These are phyloP conservation scores for Catharus minimus DNA, from an alignment of 2,113 vertebrate genomes.

Conservation along the genomic window DNA sequence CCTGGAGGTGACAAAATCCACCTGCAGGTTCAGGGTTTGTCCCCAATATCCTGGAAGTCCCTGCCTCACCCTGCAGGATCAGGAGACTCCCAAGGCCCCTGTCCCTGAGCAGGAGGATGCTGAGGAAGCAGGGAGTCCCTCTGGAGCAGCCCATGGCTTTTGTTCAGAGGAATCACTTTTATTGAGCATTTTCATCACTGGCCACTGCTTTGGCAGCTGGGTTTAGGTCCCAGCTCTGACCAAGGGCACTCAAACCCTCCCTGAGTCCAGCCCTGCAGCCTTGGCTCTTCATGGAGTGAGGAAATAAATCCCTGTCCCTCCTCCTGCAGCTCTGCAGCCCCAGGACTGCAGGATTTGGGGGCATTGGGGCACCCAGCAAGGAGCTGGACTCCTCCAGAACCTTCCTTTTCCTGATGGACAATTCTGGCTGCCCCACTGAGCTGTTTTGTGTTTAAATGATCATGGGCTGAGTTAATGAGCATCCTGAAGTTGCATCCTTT, in stretches of 20 bases:
- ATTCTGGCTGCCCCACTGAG: background rate
- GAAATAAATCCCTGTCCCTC: accelerated
- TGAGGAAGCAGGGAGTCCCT: background rate
- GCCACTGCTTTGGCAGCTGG: background rate
- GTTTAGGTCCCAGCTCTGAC: background rate
- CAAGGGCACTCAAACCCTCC: background rate
- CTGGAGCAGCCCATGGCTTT: accelerated
- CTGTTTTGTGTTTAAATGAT: background rate
- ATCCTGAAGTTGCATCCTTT: background rate
- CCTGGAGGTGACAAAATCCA: background rate
- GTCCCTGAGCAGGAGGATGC: background rate
- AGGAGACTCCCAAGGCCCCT: background rate
- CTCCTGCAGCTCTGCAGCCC: background rate
- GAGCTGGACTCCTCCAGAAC: background rate
- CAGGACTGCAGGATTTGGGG: accelerated
- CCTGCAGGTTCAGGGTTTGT: background rate
- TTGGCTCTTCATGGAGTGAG: accelerated
- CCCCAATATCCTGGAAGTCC: accelerated
- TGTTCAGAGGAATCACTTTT: background rate
- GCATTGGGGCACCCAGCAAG: background rate
- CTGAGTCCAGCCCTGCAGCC: background rate
- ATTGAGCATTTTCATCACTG: background rate
- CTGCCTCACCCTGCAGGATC: background rate
- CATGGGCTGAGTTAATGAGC: background rate
- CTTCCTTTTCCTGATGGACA: background rate